Conservation (phyloP, 1,140 invertebrate species). For the Drosophila willistoni region DNA sequence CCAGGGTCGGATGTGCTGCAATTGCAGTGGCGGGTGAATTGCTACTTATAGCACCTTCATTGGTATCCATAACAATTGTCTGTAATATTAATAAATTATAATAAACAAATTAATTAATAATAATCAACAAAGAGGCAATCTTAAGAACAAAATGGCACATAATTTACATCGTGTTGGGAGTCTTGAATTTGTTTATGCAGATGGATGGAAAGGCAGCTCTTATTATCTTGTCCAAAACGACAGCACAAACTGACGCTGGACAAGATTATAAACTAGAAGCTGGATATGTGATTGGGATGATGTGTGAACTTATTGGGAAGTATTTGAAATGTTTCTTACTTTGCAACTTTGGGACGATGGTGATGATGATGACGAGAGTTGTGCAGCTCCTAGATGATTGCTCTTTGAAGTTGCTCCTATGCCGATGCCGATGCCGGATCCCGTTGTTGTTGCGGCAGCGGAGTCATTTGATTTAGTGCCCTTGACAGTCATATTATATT, state of each 20-base stretch:
- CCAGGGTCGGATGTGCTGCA: slow-evolving; percentile 32
- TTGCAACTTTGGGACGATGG: slow-evolving; percentile 50
- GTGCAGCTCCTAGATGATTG: slow-evolving; percentile 35
- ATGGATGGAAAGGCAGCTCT: too few relatives aligned
- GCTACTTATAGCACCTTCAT: slow-evolving; percentile 21
- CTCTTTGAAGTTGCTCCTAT: slow-evolving; percentile 18
- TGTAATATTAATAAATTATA: slow-evolving; percentile 15
- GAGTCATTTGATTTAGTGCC: slow-evolving; percentile 46
- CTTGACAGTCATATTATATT: slow-evolving; percentile 44
- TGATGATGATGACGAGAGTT: slow-evolving; percentile 28
- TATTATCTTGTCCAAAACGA: too few relatives aligned
- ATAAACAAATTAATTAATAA: background rate
- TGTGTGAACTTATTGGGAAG: too few relatives aligned
- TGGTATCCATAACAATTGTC: slow-evolving; percentile 43
- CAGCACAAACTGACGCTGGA: background rate
- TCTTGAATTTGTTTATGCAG: too few relatives aligned
- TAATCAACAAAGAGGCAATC: too few relatives aligned
- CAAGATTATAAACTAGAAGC: background rate
- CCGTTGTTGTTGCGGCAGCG: background rate
- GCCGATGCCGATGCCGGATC: slow-evolving; percentile 6
- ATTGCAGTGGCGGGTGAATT: slow-evolving; percentile 15
- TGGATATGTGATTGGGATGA: too few relatives aligned
- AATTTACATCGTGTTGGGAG: too few relatives aligned
- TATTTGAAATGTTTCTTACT: slow-evolving; percentile 39
- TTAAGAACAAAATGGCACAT: background rate